Evolutionary conservation across 2,888 invertebrate genomes (phyloP), one percentile per base, ranked within the genome.

Genomic region (Parnassius glacialis): DNA sequence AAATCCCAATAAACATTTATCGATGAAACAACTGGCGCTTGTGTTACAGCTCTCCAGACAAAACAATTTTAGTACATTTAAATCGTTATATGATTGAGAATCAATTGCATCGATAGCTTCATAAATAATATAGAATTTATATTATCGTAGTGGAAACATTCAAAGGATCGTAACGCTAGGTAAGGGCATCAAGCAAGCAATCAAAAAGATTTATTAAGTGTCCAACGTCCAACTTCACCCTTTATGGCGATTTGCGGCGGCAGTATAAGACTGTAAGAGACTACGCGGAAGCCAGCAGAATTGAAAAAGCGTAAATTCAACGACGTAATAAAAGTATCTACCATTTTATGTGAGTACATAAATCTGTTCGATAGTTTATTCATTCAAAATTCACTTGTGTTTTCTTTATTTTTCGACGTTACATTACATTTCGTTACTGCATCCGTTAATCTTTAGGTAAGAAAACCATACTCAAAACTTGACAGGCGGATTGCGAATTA

Each of bases 291-390:
- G 34, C 50, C 43, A n/a, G 13, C 48, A 16, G 48, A 54, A 42
- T 62, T 62, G 53, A 62, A 62, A 51, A 54, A 25, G 44, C 41
- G 54, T 58, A 58, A 58, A 62, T 62, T 61, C 34, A 34, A 34
- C 34, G 7, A 5, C 34, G 7, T 5, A 34, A 34, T 34, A 7
- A 5, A 34, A 34, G 5, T 7, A 7, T 34, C 34, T 34, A 20
- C 20, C 20, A 7, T 34, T 5, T 34, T 34, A 34, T 34, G 5
- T 34, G 34, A 34, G 34, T 7, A 34, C 34, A 7, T 7, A 7
- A 7, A 3, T 34, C 20, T 1, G 34, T 34, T 34, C 34, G 34
- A 34, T 34, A 34, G 34, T 34, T 34, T 34, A 34, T 34, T 34
- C 34, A 34, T 7, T 34, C 34, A 7, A 34, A 34, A 7, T 34